Percentiles rank a stretch among this genome's conserved stretches.
phyloP scores from a whole-genome alignment of 2,888 invertebrate genomes.

The Drosophila anceps region DNA sequence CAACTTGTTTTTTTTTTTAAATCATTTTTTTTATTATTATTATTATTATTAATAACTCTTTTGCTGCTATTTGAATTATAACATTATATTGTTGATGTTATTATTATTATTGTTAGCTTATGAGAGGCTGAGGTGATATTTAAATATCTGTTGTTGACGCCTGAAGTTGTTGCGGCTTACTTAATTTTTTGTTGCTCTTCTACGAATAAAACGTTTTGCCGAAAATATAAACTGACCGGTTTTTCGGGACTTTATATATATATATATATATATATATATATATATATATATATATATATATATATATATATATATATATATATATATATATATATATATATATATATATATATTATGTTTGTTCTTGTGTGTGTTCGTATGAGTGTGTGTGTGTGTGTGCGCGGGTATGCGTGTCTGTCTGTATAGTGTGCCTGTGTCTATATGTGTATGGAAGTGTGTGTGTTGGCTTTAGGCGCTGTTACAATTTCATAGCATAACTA shows the following conservation, averaged over 20 bases:
- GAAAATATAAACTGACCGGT: conserved; percentile 52
- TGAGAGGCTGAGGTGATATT: conserved; percentile 63
- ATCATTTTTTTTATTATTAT: conserved; percentile 50
- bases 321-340: conserved; percentile 13
- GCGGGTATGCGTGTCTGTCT: conserved; percentile 20
- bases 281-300: conserved; percentile 15
- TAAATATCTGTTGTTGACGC: conserved; percentile 48
- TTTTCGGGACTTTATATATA: conserved; percentile 25
- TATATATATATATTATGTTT: conserved; percentile 11
- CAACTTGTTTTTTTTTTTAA: conserved; percentile 21
- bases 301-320: conserved; percentile 13
- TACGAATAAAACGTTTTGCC: conserved; percentile 49
- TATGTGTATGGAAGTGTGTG: conserved; percentile 24
- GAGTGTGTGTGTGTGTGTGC: conserved; percentile 13
- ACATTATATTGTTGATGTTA: conserved; percentile 60
- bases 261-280: conserved; percentile 12
- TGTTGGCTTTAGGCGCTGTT: conserved; percentile 65
- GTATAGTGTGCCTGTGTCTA: conserved; percentile 18
- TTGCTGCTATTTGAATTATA: conserved; percentile 70
- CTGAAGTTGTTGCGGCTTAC: conserved; percentile 31
- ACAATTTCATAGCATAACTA: conserved; percentile 76
- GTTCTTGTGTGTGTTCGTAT: conserved; percentile 8
- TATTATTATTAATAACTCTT: conserved; percentile 67
- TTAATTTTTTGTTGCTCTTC: conserved; percentile 33
- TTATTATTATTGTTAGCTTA: conserved; percentile 62